Evolutionary conservation across 2,888 invertebrate genomes (phyloP).

Genomic region (Acrobasis repandana): DNA sequence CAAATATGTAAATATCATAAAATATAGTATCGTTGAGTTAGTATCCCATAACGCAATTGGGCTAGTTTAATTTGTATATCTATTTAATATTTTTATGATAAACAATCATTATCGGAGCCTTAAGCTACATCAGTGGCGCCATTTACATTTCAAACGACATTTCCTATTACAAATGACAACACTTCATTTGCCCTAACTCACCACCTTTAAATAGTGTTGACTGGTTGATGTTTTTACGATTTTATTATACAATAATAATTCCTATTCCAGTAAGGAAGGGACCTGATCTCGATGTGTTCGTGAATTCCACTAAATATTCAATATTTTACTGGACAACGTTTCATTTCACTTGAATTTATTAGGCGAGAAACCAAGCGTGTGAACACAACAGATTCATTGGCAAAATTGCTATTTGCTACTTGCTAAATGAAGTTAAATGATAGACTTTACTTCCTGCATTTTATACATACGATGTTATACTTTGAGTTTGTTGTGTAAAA

Average conservation of each 20-base stretch:
- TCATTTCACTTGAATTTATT: constrained; percentile 42
- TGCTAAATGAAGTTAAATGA: constrained; percentile 14
- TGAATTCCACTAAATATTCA: constrained; percentile 27
- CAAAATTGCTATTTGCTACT: constrained; percentile 37
- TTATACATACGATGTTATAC: constrained; percentile 7
- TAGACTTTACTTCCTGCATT: constrained; percentile 8
- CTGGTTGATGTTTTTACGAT: constrained; percentile 10
- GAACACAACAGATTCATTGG: constrained; percentile 51
- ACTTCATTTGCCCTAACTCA: neutral
- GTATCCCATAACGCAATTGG: too few relatives aligned
- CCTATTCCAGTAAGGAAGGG: constrained; percentile 55
- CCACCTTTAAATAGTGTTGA: neutral
- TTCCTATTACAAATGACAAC: neutral
- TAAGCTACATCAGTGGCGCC: neutral
- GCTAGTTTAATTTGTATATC: too few relatives aligned
- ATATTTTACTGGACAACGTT: constrained; percentile 45
- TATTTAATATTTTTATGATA: too few relatives aligned
- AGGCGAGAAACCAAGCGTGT: constrained; percentile 47
- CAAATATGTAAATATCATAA: too few relatives aligned
- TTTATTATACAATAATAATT: constrained; percentile 32
- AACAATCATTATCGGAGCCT: neutral
- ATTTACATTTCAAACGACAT: neutral
- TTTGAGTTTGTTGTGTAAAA: neutral
- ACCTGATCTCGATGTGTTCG: constrained; percentile 32
- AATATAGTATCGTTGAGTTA: too few relatives aligned